phyloP scores from a whole-genome alignment of 2,113 vertebrate genomes.

The Peromyscus polionotus region DNA sequence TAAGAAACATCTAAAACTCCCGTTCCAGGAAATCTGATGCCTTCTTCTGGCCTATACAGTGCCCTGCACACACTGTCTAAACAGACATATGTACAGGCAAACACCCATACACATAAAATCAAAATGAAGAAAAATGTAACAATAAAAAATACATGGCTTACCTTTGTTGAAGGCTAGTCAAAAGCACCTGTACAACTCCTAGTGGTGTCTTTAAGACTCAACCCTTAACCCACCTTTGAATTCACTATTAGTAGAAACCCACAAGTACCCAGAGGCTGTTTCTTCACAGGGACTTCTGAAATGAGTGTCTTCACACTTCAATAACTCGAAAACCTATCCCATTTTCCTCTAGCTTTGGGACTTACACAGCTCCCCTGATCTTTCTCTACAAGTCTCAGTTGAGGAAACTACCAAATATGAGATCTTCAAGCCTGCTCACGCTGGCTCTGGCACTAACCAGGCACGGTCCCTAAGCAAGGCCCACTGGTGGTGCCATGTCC shows the following conservation, averaged over 20 bases:
- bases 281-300: neutral
- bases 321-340: neutral
- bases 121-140: neutral
- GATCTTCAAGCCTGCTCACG: neutral
- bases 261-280: neutral
- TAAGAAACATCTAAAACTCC: neutral
- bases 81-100: neutral
- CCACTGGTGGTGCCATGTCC: neutral
- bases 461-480: neutral
- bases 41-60: neutral
- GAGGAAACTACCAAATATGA: neutral
- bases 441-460: neutral
- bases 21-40: neutral
- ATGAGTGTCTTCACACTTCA: neutral
- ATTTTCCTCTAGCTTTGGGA: neutral
- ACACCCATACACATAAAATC: neutral
- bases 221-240: neutral
- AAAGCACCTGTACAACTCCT: neutral
- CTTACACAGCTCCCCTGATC: neutral
- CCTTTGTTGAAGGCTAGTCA: constrained; percentile 1
- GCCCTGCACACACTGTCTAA: neutral
- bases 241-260: neutral
- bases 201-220: neutral
- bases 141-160: neutral
- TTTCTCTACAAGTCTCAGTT: constrained; percentile 14